Evolutionary conservation across 2,797 vertebrate species (phyloP).

Genomic region (Girardinus metallicus): DNA sequence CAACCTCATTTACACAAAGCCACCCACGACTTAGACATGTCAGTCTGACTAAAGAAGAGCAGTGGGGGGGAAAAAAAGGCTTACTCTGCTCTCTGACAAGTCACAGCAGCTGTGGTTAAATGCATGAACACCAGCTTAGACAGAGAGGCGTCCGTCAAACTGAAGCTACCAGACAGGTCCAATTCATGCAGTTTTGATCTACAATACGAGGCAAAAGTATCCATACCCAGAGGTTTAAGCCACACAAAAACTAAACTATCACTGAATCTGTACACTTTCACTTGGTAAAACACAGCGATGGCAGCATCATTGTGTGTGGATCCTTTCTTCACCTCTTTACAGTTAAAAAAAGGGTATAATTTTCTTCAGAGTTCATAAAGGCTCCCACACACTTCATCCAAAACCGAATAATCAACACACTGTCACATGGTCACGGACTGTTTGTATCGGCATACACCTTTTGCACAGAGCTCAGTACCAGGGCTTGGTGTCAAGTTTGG

Average conservation of each 20-base stretch:
- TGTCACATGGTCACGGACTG: too few species aligned
- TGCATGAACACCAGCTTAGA: conserved; percentile 21
- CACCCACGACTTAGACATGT: conserved; percentile 66
- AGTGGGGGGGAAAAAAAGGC: conserved; percentile 35
- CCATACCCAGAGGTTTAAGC: neutral
- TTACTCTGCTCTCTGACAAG: conserved; percentile 54
- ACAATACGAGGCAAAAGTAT: neutral
- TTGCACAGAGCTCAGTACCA: too few species aligned
- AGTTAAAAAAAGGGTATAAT: neutral
- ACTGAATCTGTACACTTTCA: neutral
- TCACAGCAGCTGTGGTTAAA: conserved; percentile 33
- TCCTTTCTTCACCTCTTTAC: neutral
- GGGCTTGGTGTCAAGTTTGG: too few species aligned
- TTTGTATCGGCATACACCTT: too few species aligned
- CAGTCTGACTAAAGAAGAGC: conserved; percentile 45
- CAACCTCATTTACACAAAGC: conserved; percentile 74
- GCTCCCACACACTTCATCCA: too few species aligned
- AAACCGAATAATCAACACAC: too few species aligned
- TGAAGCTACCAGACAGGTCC: conserved; percentile 55
- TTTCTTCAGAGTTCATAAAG: neutral
- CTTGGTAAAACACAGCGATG: neutral
- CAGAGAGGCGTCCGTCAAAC: conserved; percentile 30
- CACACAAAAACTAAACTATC: neutral
- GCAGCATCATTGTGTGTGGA: neutral
- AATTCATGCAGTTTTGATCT: conserved; percentile 32